Evolutionary conservation across 2,888 invertebrate genomes (phyloP), one percentile per base, ranked within the genome.

Genomic region (Unio pictorum): DNA sequence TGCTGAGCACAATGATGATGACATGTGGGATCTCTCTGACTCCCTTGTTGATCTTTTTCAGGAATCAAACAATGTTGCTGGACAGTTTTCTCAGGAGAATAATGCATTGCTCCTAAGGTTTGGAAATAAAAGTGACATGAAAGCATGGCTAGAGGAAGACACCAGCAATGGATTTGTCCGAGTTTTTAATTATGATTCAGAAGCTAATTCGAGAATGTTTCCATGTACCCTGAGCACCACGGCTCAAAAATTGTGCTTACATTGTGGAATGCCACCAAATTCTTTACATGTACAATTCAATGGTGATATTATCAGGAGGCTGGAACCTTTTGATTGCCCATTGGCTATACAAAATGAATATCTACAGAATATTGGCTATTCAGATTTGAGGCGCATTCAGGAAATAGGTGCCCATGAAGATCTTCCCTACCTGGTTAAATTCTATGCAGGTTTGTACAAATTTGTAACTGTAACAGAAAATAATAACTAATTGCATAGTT

Each of bases 281-380:
- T 83, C 87, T 0, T 79, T 90, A 66, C 89, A 90, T 74, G 84
- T 90, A 18, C 90, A 91, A 77, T 78, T 86, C 57, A 88, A 89
- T 73, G 90, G 90, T 0, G 90, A 90, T 73, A 83, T 87, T 26
- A 87, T 90, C 64, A 80, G 86, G 17, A 77, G 90, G 26, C 80
- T 91, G 73, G 89, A 90, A 61, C 84, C 88, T 0, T 86, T 87
- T 76, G 90, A 90, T 62, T 85, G 87, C 76, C 91, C 91, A 0
- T 79, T 91, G 71, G 87, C 85, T 5, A 80, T 91, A 63, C 90
- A 91, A 84, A 90, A 91, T 79, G 90, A 90, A 68, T 89, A 87
- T 76, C 83, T 90, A 60, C 77, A 84, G 54, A 84, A 82, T n/a
- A 83, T 91, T 26, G 90, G 90, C 1, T 89, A 87, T 80, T 77